phyloP scores from a whole-genome alignment of 2,797 vertebrate species.

The Melanotaenia trifasciata region DNA sequence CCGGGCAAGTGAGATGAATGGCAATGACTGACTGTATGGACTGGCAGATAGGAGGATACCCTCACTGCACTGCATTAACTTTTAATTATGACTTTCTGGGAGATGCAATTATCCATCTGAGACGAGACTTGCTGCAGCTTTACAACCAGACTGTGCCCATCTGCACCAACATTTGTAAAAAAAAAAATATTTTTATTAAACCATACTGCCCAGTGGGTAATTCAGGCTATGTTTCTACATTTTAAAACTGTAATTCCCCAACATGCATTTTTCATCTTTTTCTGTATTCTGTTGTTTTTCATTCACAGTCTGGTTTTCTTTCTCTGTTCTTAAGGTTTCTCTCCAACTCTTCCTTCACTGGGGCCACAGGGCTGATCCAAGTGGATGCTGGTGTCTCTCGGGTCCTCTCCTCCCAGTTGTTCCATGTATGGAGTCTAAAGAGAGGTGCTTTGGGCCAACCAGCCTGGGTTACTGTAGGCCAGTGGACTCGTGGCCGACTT shows the following conservation, averaged over 20 bases:
- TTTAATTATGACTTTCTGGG: conserved; percentile 77
- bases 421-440: conserved; percentile 91
- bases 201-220: conserved; percentile 7
- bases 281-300: not conserved
- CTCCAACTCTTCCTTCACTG: conserved; percentile 90
- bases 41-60: conserved; percentile 64
- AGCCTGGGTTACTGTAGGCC: conserved; percentile 92
- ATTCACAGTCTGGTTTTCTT: conserved; percentile 23
- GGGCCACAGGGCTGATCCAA: conserved; percentile 86
- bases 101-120: conserved; percentile 74
- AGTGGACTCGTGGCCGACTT: conserved; percentile 87
- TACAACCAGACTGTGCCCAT: conserved; percentile 33
- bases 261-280: not conserved
- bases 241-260: conserved; percentile 1
- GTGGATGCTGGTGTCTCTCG: conserved; percentile 75
- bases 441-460: conserved; percentile 88
- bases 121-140: conserved; percentile 50
- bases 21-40: conserved; percentile 70
- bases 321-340: conserved; percentile 85
- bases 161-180: conserved; percentile 26
- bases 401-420: conserved; percentile 85
- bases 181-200: not conserved
- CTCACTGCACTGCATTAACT: conserved; percentile 76
- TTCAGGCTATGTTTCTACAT: conserved; percentile 16
- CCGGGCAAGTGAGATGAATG: conserved; percentile 71